Conservation (phyloP, 1,140 invertebrate species). For the Ceratosolen solmsi region DNA sequence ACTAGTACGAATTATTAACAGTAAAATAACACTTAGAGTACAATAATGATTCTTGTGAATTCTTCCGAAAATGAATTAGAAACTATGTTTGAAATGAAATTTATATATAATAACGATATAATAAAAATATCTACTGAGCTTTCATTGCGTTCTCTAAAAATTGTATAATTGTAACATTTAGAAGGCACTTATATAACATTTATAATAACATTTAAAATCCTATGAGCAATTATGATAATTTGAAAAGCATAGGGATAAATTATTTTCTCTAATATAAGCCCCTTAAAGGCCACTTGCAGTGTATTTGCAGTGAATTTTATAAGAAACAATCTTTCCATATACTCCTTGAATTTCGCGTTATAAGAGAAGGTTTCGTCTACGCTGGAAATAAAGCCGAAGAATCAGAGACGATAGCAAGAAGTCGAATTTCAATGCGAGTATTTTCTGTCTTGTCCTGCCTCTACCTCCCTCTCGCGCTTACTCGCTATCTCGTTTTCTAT, state of each 20-base stretch:
- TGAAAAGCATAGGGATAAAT: too few relatives aligned
- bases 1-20: too few relatives aligned
- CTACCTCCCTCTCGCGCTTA: not conserved
- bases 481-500: not conserved
- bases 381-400: slow-evolving; percentile 38
- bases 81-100: not conserved
- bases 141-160: not conserved
- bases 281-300: too few relatives aligned
- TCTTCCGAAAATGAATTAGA: not conserved
- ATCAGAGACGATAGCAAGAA: slow-evolving; percentile 43
- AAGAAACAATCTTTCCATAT: not conserved
- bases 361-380: slow-evolving; percentile 12
- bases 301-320: slow-evolving; percentile 1
- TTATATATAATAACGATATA: not conserved
- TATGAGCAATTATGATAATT: too few relatives aligned
- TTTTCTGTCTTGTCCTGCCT: slow-evolving; percentile 21
- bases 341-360: slow-evolving; percentile 19
- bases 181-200: too few relatives aligned
- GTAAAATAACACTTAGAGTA: too few relatives aligned
- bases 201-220: too few relatives aligned
- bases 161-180: too few relatives aligned
- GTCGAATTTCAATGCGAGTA: slow-evolving; percentile 48
- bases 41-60: not conserved
- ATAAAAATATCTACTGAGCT: not conserved
- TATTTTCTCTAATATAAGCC: too few relatives aligned